Base-by-base conservation (phyloP, 1,140 invertebrate species). In the Papilio polyxenes region DNA sequence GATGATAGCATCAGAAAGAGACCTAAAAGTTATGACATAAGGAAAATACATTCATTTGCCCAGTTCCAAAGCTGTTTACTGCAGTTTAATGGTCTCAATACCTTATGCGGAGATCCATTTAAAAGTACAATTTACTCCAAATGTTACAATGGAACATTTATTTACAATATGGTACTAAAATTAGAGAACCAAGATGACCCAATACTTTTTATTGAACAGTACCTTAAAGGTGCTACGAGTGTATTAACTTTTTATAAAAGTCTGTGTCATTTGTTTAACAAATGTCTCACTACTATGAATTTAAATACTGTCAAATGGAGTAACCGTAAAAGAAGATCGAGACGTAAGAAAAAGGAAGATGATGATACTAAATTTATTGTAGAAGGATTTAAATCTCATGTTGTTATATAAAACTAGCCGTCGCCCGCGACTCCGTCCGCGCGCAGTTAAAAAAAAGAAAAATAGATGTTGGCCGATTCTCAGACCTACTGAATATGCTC, bases 1-100 rank as follows among this genome's bases (percentile, higher is more conserved):
- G 95, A 96, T 88, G 89, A 95, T 74, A 95, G 95, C 85, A 90
- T 97, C 59, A 92, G 91, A 80, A 92, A 89, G 56, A 96, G 95
- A 88, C 95, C 95, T 2, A 96, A 96, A 87, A 94, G 95, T 80
- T 97, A 95, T 92, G 95, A 96, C 75, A 86, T 93, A 8, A 93
- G 88, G 44, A 95, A 96, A 75, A 93, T 98, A 72, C 97, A 97
- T 87, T 90, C 90, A n/a, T 97, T 97, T 90, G 95, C 96, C 1
- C 95, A 97, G 89, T 96, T 97, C 92, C 97, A 98, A 90, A 95
- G 95, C 90, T 96, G 96, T 85, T 89, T 97, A 31, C 95, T 93
- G 62, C 95, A 96, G 76, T 88, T 95, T 1, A 95, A 96, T 83
- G 92, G 95, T 82, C 92, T 98, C 20, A 97, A 97, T 94, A 91